Percentiles rank a stretch among this genome's conserved stretches.
Conservation (phyloP, 2,113 vertebrate genomes). For the Pachypanchax playfairii region DNA sequence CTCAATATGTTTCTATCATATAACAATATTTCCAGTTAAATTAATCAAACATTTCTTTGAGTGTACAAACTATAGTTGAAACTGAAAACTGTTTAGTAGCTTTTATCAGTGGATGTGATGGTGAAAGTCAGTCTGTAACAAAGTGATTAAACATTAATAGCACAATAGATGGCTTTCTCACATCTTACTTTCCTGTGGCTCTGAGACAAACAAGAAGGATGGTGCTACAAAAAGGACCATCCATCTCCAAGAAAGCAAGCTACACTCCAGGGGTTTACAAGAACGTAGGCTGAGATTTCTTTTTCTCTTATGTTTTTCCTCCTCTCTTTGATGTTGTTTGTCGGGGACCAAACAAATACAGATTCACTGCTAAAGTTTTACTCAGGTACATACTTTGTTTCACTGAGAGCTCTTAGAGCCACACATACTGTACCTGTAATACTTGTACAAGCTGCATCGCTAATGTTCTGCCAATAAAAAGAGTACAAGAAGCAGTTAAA, state of each 20-base stretch:
- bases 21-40: too few relatives aligned
- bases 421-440: background rate
- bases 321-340: background rate
- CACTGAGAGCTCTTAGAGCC: background rate
- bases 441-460: background rate
- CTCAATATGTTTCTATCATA: too few relatives aligned
- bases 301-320: background rate
- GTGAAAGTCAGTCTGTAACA: conserved; percentile 12
- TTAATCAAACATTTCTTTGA: too few relatives aligned
- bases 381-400: background rate
- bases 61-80: conserved; percentile 6
- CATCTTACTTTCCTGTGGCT: conserved; percentile 42
- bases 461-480: background rate
- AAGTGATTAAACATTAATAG: conserved; percentile 59
- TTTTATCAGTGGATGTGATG: conserved; percentile 1
- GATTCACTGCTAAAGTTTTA: background rate
- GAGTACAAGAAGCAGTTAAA: background rate
- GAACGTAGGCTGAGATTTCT: conserved; percentile 11
- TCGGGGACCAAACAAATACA: background rate
- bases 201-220: conserved; percentile 52
- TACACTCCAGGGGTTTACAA: conserved; percentile 23
- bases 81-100: conserved; percentile 17
- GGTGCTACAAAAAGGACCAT: conserved; percentile 42
- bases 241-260: conserved; percentile 44
- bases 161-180: conserved; percentile 55